phyloP scores from a whole-genome alignment of 1,140 invertebrate species.

The Chionoecetes opilio region DNA sequence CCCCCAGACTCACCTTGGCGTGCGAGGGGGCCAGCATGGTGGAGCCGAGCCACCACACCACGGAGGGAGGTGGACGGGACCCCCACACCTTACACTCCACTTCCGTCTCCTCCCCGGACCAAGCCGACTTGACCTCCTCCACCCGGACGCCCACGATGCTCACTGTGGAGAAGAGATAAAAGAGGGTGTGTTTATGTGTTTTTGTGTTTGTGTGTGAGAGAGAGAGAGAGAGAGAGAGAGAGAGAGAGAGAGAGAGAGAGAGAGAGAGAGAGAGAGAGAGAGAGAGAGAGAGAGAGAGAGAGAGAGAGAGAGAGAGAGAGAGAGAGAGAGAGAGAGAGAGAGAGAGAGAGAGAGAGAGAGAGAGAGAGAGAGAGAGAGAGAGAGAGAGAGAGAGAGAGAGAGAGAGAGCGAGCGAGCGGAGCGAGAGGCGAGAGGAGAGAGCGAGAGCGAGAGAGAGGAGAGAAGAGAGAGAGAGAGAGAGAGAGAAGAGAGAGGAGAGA shows the following conservation, averaged over 20 bases:
- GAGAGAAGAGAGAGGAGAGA: conserved; percentile 65
- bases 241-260: neutral
- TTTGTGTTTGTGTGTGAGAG: too few species aligned
- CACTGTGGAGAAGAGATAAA: conserved; percentile 20
- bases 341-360: too few species aligned
- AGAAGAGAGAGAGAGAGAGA: conserved; percentile 42
- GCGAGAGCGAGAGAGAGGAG: neutral
- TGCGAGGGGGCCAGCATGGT: conserved; percentile 61
- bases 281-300: too few species aligned
- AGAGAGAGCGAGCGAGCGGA: neutral
- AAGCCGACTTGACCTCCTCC: conserved; percentile 50
- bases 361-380: too few species aligned
- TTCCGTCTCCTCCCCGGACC: conserved; percentile 55
- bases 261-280: too few species aligned
- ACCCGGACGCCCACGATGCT: conserved; percentile 67
- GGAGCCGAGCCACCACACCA: conserved; percentile 68
- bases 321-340: neutral
- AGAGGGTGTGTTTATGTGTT: neutral
- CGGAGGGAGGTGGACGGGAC: conserved; percentile 63
- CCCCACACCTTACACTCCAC: conserved; percentile 66
- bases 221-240: neutral
- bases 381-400: too few species aligned
- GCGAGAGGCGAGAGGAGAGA: neutral
- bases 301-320: neutral
- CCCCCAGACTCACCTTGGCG: conserved; percentile 48